These are phyloP conservation scores for Pediacus dermestoides DNA, from an alignment of 2,888 invertebrate species.

Conservation along the genomic window DNA sequence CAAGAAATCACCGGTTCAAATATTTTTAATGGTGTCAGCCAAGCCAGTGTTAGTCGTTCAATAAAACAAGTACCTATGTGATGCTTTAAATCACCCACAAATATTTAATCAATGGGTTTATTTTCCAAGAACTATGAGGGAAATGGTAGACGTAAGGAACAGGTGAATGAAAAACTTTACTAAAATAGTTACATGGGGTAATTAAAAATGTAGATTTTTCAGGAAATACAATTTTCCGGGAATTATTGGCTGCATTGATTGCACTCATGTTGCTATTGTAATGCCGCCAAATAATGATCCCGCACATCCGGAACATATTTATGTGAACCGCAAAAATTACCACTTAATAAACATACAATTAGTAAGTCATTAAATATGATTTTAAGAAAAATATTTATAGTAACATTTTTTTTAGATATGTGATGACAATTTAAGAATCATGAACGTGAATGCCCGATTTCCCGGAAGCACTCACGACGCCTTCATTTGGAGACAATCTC, in stretches of 20 bases:
- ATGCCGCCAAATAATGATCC: conserved; percentile 11
- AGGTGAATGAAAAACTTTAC: too few relatives aligned
- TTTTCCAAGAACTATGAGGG: conserved; percentile 10
- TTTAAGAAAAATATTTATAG: too few relatives aligned
- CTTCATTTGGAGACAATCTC: conserved; percentile 13
- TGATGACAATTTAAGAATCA: conserved; percentile 14
- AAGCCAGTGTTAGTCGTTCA: conserved; percentile 8
- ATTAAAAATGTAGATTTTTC: too few relatives aligned
- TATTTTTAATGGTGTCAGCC: conserved; percentile 10
- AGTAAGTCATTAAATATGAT: too few relatives aligned
- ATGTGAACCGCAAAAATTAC: conserved; percentile 17
- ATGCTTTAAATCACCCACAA: conserved; percentile 13
- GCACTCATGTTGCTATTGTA: too few relatives aligned
- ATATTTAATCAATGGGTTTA: conserved; percentile 12
- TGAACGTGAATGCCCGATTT: conserved; percentile 11
- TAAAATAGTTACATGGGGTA: too few relatives aligned
- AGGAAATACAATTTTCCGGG: conserved; percentile 11
- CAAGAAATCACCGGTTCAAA: conserved; percentile 12
- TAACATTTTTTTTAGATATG: too few relatives aligned
- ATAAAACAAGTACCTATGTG: conserved; percentile 10
- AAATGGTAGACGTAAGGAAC: too few relatives aligned
- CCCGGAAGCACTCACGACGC: conserved; percentile 15
- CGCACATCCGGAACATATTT: too few relatives aligned
- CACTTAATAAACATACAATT: conserved; percentile 16
- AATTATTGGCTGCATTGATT: too few relatives aligned